Percentiles rank a stretch among this genome's conserved stretches.
Evolutionary conservation across 2,113 vertebrate genomes (phyloP).

Genomic region (Gobiocypris rarus): DNA sequence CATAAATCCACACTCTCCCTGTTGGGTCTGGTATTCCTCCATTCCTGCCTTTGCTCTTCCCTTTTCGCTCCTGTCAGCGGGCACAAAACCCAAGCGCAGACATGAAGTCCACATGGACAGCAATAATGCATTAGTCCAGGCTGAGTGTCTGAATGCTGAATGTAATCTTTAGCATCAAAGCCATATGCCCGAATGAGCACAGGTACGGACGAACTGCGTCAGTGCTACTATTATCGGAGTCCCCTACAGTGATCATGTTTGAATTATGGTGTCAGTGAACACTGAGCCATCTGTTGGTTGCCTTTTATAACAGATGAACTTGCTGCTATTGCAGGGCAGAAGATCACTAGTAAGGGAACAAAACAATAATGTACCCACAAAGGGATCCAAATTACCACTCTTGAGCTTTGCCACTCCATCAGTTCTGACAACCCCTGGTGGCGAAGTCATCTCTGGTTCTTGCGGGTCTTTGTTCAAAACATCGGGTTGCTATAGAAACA

Average conservation of each 20-base stretch:
- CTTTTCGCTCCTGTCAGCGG: slow-evolving; percentile 45
- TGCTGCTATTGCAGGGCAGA: background rate
- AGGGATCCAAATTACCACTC: slow-evolving; percentile 15
- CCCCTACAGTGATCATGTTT: slow-evolving; percentile 15
- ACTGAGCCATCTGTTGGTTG: slow-evolving; percentile 23
- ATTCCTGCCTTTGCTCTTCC: slow-evolving; percentile 5
- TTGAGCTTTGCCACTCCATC: slow-evolving; percentile 13
- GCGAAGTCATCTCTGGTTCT: slow-evolving; percentile 29
- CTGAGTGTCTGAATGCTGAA: background rate
- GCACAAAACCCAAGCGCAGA: slow-evolving; percentile 50
- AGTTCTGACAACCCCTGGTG: slow-evolving; percentile 30
- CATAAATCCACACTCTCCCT: slow-evolving; percentile 58
- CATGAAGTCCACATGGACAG: slow-evolving; percentile 35
- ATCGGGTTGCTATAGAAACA: slow-evolving; percentile 55
- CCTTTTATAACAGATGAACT: background rate
- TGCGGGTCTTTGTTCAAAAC: slow-evolving; percentile 8
- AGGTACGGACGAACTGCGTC: background rate
- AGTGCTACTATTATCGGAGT: background rate
- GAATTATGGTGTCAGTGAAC: slow-evolving; percentile 28
- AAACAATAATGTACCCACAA: background rate
- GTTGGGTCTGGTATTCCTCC: slow-evolving; percentile 61
- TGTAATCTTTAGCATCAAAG: slow-evolving; percentile 18
- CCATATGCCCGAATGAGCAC: background rate
- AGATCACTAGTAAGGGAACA: slow-evolving; percentile 15
- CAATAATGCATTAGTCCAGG: slow-evolving; percentile 2